phyloP scores from a whole-genome alignment of 2,797 vertebrate species.

The Leucoraja ocellata region DNA sequence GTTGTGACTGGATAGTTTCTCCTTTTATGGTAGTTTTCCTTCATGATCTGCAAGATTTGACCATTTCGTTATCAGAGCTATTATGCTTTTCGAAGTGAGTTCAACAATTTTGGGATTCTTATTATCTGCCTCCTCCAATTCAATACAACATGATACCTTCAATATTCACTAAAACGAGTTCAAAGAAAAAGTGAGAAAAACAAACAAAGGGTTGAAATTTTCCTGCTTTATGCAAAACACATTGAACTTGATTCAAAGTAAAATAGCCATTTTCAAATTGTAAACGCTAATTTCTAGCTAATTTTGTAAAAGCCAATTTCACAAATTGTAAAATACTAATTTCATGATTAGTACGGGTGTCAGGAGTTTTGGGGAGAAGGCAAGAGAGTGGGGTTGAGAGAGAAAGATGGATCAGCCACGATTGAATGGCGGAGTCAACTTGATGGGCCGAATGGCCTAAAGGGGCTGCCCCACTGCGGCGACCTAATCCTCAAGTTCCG shows the following conservation, averaged over 20 bases:
- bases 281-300: background rate
- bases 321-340: too few relatives aligned
- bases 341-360: too few relatives aligned
- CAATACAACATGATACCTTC: background rate
- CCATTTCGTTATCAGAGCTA: background rate
- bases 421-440: too few relatives aligned
- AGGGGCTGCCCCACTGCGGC: too few relatives aligned
- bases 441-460: too few relatives aligned
- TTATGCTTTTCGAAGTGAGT: background rate
- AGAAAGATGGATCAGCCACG: too few relatives aligned
- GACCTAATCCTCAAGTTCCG: too few relatives aligned
- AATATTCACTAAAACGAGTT: background rate
- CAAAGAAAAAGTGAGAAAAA: background rate
- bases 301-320: too few relatives aligned
- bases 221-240: background rate
- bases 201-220: background rate
- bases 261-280: constrained; percentile 8
- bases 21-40: background rate
- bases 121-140: background rate
- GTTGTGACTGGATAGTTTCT: background rate
- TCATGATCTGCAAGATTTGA: background rate
- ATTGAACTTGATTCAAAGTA: constrained; percentile 8
- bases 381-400: too few relatives aligned
- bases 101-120: background rate
- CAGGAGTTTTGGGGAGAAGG: too few relatives aligned